phyloP scores from a whole-genome alignment of 2,113 vertebrate genomes.

The Lagenorhynchus albirostris region DNA sequence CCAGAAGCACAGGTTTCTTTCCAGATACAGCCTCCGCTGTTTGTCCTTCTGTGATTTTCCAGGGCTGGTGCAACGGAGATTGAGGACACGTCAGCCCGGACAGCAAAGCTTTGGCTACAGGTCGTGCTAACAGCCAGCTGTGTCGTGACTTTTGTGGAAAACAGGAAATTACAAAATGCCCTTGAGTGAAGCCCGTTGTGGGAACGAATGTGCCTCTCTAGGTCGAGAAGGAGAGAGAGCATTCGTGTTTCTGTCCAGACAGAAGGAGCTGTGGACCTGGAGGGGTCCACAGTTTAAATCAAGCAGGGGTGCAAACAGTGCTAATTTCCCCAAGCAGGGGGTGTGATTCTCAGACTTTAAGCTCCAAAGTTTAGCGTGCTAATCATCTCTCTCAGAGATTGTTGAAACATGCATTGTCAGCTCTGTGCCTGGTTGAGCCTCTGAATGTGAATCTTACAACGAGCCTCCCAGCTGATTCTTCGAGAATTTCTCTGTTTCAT shows the following conservation, averaged over 20 bases:
- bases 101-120: not conserved
- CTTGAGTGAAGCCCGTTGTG: rapidly evolving
- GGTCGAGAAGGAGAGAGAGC: not conserved
- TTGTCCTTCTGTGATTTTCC: not conserved
- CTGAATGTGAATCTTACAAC: not conserved
- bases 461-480: not conserved
- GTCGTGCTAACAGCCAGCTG: rapidly evolving
- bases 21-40: rapidly evolving
- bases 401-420: not conserved
- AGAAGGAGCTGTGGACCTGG: not conserved
- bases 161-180: not conserved
- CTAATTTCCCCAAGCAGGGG: not conserved
- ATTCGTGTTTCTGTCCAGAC: not conserved
- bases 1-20: not conserved
- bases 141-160: not conserved
- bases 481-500: not conserved
- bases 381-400: rapidly evolving
- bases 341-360: too few species aligned
- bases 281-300: not conserved
- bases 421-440: not conserved
- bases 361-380: rapidly evolving
- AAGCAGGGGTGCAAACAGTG: not conserved
- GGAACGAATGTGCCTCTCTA: not conserved
- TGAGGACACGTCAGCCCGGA: not conserved
- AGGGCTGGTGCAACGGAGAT: too few species aligned